These are phyloP conservation scores for Chloroclystis v-ata DNA, from an alignment of 2,888 invertebrate genomes.

Conservation along the genomic window DNA sequence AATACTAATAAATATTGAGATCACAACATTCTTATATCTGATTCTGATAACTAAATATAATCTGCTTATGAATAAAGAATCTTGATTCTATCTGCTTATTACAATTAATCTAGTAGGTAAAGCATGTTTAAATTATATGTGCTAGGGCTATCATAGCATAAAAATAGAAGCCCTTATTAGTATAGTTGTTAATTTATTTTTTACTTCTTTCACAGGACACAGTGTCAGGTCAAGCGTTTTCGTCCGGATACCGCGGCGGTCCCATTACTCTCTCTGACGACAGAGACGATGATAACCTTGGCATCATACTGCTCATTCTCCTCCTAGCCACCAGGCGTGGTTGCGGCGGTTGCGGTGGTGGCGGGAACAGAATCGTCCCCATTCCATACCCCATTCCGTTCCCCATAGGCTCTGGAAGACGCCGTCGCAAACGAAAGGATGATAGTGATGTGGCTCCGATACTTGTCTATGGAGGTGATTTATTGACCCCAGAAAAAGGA, in stretches of 20 bases:
- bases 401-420: slow-evolving; percentile 35
- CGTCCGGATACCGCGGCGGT: slow-evolving; percentile 34
- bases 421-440: slow-evolving; percentile 16
- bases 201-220: slow-evolving; percentile 33
- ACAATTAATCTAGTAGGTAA: too few relatives aligned
- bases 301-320: slow-evolving; percentile 48
- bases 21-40: too few relatives aligned
- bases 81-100: too few relatives aligned
- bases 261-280: slow-evolving; percentile 32
- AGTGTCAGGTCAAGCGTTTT: slow-evolving; percentile 34
- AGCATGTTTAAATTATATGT: too few relatives aligned
- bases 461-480: background rate
- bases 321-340: slow-evolving; percentile 44
- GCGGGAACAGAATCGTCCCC: slow-evolving; percentile 38
- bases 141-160: too few relatives aligned
- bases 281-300: slow-evolving; percentile 45
- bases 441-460: background rate
- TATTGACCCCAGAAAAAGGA: too few relatives aligned
- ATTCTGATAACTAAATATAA: too few relatives aligned
- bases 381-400: slow-evolving; percentile 55
- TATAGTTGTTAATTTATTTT: background rate
- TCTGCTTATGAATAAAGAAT: too few relatives aligned
- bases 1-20: too few relatives aligned
- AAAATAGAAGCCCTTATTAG: too few relatives aligned
- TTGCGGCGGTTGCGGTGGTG: slow-evolving; percentile 30